These are phyloP conservation scores for Andrena bucephala DNA, from an alignment of 2,888 invertebrate genomes.

Conservation along the genomic window DNA sequence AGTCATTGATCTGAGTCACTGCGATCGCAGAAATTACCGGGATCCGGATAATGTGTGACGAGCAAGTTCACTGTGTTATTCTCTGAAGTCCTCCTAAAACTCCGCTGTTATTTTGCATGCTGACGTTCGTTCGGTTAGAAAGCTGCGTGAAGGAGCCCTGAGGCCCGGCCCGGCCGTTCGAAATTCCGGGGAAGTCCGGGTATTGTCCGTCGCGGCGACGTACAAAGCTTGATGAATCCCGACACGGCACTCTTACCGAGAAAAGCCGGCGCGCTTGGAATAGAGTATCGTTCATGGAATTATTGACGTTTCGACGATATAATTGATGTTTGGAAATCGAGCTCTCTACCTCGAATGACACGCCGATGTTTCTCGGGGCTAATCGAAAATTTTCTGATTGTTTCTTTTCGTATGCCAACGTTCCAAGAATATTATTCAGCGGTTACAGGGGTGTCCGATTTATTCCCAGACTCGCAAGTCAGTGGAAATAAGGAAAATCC, in stretches of 20 bases:
- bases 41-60: conserved; percentile 23
- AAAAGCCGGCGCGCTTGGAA: conserved; percentile 57
- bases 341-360: conserved; percentile 34
- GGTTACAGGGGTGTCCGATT: no score
- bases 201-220: conserved; percentile 22
- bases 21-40: conserved; percentile 52
- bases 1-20: conserved; percentile 68
- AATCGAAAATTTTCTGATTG: background rate
- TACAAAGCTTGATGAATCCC: conserved; percentile 41
- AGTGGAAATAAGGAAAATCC: no score
- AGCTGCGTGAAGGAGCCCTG: background rate
- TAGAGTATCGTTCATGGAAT: conserved; percentile 77
- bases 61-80: conserved; percentile 45
- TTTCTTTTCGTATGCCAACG: background rate
- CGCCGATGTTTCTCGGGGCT: conserved; percentile 17
- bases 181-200: conserved; percentile 60
- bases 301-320: conserved; percentile 75
- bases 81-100: background rate
- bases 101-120: conserved; percentile 4
- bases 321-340: conserved; percentile 79
- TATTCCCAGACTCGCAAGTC: no score
- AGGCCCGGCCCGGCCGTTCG: background rate
- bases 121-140: conserved; percentile 17
- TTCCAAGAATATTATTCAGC: background rate
- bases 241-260: conserved; percentile 56